Conservation (phyloP, 2,113 vertebrate genomes). For the Catharus bicknelli region DNA sequence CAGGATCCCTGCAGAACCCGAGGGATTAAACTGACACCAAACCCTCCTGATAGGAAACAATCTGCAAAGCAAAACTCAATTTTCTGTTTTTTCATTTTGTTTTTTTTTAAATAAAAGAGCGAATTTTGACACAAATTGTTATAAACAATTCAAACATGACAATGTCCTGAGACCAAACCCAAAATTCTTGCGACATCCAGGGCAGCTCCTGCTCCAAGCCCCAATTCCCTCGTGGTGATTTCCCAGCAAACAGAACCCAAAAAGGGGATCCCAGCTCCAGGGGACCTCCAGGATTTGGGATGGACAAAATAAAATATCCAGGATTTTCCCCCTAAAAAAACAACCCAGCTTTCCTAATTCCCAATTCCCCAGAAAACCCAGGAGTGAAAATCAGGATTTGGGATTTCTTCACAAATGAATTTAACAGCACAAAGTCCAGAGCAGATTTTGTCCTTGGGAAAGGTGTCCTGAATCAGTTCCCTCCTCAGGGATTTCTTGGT, state of each 20-base stretch:
- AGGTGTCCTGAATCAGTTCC: neutral
- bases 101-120: neutral
- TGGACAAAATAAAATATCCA: accelerated
- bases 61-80: neutral
- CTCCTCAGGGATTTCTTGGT: conserved; percentile 3
- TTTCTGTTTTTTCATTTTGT: too few relatives aligned
- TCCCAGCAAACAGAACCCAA: neutral
- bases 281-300: neutral
- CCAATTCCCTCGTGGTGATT: neutral
- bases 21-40: neutral
- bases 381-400: accelerated
- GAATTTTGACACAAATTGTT: neutral
- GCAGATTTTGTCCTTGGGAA: neutral
- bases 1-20: accelerated
- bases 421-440: neutral
- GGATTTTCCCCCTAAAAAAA: neutral
- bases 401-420: neutral
- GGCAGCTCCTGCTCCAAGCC: neutral
- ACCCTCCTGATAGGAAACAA: neutral
- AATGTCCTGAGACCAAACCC: neutral
- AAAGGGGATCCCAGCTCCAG: neutral
- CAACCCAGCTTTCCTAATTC: neutral
- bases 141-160: neutral
- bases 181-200: neutral
- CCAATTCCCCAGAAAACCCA: neutral